These are phyloP conservation scores for Silurus lanzhouensis DNA, from an alignment of 2,797 vertebrate genomes.

Conservation along the genomic window DNA sequence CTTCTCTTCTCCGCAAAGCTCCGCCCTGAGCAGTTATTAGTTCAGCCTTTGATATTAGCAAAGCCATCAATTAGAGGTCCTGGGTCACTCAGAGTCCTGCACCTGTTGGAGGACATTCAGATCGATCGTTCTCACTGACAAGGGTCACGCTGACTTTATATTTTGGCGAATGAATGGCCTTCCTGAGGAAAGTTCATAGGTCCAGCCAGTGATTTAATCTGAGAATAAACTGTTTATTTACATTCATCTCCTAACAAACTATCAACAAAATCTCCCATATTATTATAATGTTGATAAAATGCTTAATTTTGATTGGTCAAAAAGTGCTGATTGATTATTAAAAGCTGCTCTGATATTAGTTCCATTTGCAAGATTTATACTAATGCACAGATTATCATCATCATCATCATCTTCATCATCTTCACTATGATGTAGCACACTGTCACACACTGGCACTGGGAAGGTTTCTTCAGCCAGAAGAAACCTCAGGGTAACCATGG, in stretches of 20 bases:
- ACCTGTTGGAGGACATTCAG: constrained; percentile 59
- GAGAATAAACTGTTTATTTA: not conserved
- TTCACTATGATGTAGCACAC: not conserved
- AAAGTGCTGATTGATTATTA: not conserved
- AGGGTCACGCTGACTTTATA: constrained; percentile 34
- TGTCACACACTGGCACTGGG: too few relatives aligned
- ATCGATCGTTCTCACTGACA: constrained; percentile 41
- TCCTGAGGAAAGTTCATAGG: constrained; percentile 23
- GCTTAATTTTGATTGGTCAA: not conserved
- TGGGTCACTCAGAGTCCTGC: constrained; percentile 58
- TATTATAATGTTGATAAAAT: not conserved
- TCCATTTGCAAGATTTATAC: not conserved
- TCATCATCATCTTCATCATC: not conserved
- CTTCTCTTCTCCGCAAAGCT: constrained; percentile 3
- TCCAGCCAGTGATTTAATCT: constrained; percentile 17
- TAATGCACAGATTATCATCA: not conserved
- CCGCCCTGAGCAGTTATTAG: constrained; percentile 63
- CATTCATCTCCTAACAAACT: not conserved
- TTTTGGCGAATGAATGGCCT: constrained; percentile 33
- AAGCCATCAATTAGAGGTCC: constrained; percentile 65
- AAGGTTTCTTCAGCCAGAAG: too few relatives aligned
- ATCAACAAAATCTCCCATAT: not conserved
- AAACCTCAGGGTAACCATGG: too few relatives aligned
- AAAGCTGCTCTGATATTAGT: not conserved
- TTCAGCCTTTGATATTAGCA: constrained; percentile 66